Conservation (phyloP, 2,797 vertebrate species). For the Dermochelys coriacea region DNA sequence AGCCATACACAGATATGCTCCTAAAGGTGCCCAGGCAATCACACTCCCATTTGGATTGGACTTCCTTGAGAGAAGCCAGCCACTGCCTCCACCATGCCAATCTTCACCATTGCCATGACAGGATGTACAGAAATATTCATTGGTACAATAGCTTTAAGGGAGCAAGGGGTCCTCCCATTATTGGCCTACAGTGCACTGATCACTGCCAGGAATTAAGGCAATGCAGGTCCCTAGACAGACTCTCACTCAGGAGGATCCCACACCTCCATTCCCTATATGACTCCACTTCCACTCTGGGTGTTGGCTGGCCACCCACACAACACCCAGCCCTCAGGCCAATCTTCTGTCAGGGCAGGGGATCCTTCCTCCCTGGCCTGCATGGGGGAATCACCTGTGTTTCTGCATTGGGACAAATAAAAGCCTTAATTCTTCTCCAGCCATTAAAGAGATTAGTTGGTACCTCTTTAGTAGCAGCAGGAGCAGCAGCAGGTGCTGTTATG, state of each 20-base stretch:
- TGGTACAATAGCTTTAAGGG: not conserved
- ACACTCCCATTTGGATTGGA: not conserved
- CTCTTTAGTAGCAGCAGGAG: conserved; percentile 60
- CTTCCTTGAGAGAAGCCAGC: not conserved
- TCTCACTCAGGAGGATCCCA: fast-evolving
- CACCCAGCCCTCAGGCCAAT: not conserved
- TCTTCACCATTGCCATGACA: not conserved
- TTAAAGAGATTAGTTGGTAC: conserved; percentile 58
- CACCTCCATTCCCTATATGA: not conserved
- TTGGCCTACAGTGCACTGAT: not conserved
- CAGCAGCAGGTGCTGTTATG: conserved; percentile 43
- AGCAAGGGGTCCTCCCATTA: not conserved
- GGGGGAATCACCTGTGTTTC: conserved; percentile 4
- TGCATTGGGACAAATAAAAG: conserved; percentile 57
- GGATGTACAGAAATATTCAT: fast-evolving
- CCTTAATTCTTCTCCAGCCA: conserved; percentile 56
- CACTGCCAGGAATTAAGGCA: not conserved
- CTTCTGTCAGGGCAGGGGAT: not conserved
- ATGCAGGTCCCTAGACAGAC: fast-evolving
- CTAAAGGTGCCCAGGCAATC: not conserved
- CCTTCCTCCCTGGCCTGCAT: conserved; percentile 7
- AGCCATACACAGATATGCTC: not conserved
- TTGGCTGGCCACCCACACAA: fast-evolving
- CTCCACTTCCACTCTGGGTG: not conserved
- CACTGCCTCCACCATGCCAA: not conserved